phyloP scores from a whole-genome alignment of 2,797 vertebrate genomes.

The Harpagifer antarcticus region DNA sequence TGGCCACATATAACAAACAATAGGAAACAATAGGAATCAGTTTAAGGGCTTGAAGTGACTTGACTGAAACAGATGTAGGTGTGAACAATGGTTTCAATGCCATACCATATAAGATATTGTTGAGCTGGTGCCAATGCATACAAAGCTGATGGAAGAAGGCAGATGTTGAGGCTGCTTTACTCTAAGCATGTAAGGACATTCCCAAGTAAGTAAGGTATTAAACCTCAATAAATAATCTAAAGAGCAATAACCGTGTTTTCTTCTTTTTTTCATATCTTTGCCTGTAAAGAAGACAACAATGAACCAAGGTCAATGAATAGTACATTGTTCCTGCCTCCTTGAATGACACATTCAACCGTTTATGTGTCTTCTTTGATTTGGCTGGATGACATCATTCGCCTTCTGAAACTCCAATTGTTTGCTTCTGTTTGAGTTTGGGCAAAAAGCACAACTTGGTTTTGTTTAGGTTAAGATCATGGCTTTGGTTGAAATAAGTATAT shows the following conservation, averaged over 20 bases:
- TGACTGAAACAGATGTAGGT: neutral
- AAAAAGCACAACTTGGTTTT: neutral
- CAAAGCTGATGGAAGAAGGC: constrained; percentile 9
- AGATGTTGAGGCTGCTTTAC: neutral
- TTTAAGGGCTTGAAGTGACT: constrained; percentile 60
- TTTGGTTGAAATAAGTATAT: neutral
- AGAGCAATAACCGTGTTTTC: neutral
- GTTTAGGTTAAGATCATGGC: neutral
- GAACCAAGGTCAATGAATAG: neutral
- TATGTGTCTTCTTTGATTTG: neutral
- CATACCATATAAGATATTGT: constrained; percentile 33
- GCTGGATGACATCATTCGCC: neutral
- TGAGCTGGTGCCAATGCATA: neutral
- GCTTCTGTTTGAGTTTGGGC: neutral
- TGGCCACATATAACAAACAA: constrained; percentile 37
- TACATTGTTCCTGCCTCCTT: neutral
- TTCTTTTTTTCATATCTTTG: no score
- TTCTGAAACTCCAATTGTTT: neutral
- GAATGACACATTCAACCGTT: neutral
- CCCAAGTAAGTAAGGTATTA: neutral
- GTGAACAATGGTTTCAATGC: constrained; percentile 41
- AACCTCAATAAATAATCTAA: neutral
- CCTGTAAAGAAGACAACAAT: neutral
- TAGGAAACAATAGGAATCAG: constrained; percentile 47
- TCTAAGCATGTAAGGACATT: neutral